Conservation (phyloP, 2,797 vertebrate genomes). For the Siniperca obscura region DNA sequence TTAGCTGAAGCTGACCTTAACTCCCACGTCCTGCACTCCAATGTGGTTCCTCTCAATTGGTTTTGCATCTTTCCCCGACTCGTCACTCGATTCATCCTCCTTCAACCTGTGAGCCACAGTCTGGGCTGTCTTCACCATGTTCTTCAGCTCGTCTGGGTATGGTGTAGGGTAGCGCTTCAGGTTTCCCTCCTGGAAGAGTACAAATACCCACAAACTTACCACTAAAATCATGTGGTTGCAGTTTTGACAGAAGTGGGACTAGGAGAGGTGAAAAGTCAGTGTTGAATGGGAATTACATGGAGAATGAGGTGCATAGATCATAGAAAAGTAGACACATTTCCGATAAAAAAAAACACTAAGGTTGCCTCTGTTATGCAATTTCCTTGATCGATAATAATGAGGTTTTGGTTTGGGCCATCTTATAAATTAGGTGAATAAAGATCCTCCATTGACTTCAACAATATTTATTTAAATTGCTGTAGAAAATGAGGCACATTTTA, state of each 20-base stretch:
- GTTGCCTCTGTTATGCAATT: not conserved
- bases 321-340: not conserved
- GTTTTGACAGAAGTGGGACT: not conserved
- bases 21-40: slow-evolving; percentile 90
- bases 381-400: not conserved
- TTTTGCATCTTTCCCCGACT: slow-evolving; percentile 86
- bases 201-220: not conserved
- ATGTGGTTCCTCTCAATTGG: slow-evolving; percentile 86
- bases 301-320: not conserved
- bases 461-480: not conserved
- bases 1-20: slow-evolving; percentile 86
- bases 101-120: slow-evolving; percentile 95
- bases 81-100: slow-evolving; percentile 93
- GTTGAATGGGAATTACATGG: not conserved
- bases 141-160: slow-evolving; percentile 98
- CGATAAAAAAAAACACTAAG: not conserved
- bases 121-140: slow-evolving; percentile 99
- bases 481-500: not conserved
- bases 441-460: not conserved
- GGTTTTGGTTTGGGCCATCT: not conserved
- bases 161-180: slow-evolving; percentile 98
- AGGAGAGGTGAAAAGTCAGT: not conserved
- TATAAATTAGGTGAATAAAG: not conserved
- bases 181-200: slow-evolving; percentile 90
- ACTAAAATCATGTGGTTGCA: not conserved